phyloP scores from a whole-genome alignment of 2,888 invertebrate genomes.

The Trichogramma dendrolimi region DNA sequence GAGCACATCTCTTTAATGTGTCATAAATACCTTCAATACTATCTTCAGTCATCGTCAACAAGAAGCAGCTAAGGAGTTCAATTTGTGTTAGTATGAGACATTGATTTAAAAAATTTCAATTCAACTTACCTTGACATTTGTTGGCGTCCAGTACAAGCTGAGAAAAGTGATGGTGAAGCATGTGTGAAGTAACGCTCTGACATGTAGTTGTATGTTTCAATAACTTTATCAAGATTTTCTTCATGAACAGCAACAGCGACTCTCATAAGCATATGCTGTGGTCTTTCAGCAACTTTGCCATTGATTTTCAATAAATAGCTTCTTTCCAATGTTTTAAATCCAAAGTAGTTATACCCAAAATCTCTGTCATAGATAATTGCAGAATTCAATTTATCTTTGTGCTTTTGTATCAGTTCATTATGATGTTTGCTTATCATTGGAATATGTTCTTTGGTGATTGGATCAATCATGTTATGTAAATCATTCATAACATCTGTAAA shows the following conservation, averaged over 20 bases:
- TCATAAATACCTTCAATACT: constrained; percentile 94
- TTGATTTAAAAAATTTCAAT: neutral
- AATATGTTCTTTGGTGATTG: constrained; percentile 64
- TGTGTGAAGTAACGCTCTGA: constrained; percentile 97
- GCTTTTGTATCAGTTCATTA: constrained; percentile 74
- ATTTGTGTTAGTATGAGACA: constrained; percentile 9
- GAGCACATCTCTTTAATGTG: constrained; percentile 86
- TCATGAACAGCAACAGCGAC: constrained; percentile 95
- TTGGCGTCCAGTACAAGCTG: constrained; percentile 86
- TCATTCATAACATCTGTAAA: constrained; percentile 84
- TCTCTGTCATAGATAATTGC: constrained; percentile 96
- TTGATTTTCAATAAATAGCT: constrained; percentile 91
- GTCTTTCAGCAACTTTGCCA: constrained; percentile 89
- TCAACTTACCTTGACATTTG: constrained; percentile 74
- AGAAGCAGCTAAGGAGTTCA: constrained; percentile 70
- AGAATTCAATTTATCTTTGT: constrained; percentile 88
- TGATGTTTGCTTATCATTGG: constrained; percentile 86
- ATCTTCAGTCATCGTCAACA: constrained; percentile 90
- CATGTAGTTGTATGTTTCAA: constrained; percentile 92
- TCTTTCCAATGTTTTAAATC: constrained; percentile 96
- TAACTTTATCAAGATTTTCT: constrained; percentile 84
- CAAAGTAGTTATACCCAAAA: constrained; percentile 96
- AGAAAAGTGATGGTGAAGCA: constrained; percentile 95
- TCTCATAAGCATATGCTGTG: constrained; percentile 98
- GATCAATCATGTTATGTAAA: constrained; percentile 73